Base-by-base conservation (phyloP, 2,113 vertebrate genomes). In the Himantopus leucocephalus region DNA sequence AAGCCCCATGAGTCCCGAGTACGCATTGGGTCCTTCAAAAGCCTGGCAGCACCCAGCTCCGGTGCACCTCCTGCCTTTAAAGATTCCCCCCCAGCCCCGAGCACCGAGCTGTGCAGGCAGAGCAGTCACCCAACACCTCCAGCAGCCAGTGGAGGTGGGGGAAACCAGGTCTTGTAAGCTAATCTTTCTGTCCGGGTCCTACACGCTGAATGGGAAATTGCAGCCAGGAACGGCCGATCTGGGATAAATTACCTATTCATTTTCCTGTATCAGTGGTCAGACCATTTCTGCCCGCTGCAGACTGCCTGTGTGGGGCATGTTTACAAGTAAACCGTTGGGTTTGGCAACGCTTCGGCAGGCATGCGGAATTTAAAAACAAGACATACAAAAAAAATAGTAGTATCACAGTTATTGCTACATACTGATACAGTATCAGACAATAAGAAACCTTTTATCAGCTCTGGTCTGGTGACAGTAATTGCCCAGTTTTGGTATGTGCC, bases 381-480 rank as follows among this genome's bases (percentile, higher is more conserved):
- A 63, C 47, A 8, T 86, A 88, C 15, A 58, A 91, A 95, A 63
- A 64, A 94, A 92, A 82, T 10, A 92, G 75, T 43, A 91, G 68
- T 64, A 16, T 90, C 81, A 63, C 88, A 80, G 80, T 95, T 96
- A 96, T 96, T 97, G 96, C 97, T 96, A 86, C 87, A 87, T 93
- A 91, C 86, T 88, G 91, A 95, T 94, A 87, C 70, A 83, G 92
- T 88, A 94, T 93, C 84, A 18, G 94, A 77, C 74, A 94, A 41
- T 45, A 92, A 90, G 34, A 94, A 91, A 91, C 14, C 19, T 78
- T 75, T 62, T n/a, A 68, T 78, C n/a, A 24, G 58, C 73, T 55
- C 89, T 85, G 90, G 35, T 66, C 75, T 85, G 56, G 37, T 84
- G 53, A 58, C 60, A 72, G 66, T 32, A 72, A 82, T 37, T 45